phyloP scores from a whole-genome alignment of 2,113 vertebrate species.

The Actenoides lindsayi region DNA sequence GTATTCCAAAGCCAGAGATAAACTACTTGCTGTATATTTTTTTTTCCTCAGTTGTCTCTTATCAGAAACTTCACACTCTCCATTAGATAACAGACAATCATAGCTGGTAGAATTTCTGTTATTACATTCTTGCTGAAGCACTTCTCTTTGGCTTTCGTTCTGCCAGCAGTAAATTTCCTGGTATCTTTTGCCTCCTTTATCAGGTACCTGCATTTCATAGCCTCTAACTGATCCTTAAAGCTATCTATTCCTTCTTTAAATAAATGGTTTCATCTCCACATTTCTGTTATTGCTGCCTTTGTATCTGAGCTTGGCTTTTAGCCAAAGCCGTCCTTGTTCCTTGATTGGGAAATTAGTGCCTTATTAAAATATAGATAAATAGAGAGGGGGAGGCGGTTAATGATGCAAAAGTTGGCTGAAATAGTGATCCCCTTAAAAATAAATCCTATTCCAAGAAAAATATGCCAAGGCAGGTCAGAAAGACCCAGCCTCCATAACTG shows the following conservation, averaged over 20 bases:
- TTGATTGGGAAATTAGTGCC: conserved; percentile 53
- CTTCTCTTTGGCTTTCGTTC: neutral
- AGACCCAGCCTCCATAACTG: conserved; percentile 9
- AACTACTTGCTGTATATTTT: neutral
- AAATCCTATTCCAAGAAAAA: conserved; percentile 53
- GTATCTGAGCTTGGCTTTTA: neutral
- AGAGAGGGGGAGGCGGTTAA: conserved; percentile 35
- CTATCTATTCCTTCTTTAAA: neutral
- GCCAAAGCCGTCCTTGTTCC: conserved; percentile 10
- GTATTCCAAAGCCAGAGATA: neutral
- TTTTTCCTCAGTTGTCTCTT: neutral
- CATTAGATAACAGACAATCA: neutral
- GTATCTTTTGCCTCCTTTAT: neutral
- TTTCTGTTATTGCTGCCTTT: neutral
- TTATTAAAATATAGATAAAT: conserved; percentile 62
- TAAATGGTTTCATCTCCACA: neutral
- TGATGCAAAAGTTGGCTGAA: conserved; percentile 64
- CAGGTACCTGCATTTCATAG: conserved; percentile 1
- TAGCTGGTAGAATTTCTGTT: conserved; percentile 9
- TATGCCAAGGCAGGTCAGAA: conserved; percentile 23
- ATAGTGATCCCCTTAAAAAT: conserved; percentile 37
- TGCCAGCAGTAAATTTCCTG: neutral
- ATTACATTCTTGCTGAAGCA: neutral
- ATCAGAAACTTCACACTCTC: neutral
- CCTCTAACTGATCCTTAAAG: neutral